Evolutionary conservation across 2,888 invertebrate species (phyloP).

Genomic region (Microlaimidae sp.): DNA sequence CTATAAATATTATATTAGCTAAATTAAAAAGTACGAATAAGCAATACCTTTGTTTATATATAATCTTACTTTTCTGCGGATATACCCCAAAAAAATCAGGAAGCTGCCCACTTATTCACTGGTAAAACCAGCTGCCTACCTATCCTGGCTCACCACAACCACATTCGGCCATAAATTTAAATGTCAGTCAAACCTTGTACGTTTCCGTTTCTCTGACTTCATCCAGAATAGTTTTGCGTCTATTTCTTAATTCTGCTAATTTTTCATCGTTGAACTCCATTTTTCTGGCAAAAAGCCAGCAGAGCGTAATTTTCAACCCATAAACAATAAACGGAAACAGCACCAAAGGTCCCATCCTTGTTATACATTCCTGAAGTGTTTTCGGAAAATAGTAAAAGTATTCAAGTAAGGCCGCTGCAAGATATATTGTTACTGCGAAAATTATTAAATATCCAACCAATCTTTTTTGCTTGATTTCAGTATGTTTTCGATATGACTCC

Average conservation of each 20-base stretch:
- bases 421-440: background rate
- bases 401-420: background rate
- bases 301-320: background rate
- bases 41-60: too few species aligned
- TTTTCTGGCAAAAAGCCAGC: background rate
- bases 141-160: background rate
- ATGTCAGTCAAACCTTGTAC: conserved; percentile 49
- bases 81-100: too few species aligned
- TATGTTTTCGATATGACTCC: background rate
- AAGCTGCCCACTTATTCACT: too few species aligned
- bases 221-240: conserved; percentile 52
- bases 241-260: background rate
- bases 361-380: background rate
- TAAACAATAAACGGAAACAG: background rate
- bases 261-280: background rate
- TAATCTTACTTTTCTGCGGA: too few species aligned
- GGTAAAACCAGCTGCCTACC: too few species aligned
- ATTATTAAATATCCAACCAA: background rate
- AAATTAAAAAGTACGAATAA: too few species aligned
- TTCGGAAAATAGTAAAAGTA: conserved; percentile 1
- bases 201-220: conserved; percentile 94
- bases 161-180: background rate
- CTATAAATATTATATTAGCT: too few species aligned
- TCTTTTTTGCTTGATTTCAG: background rate
- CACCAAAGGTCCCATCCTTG: background rate